A percentile compares a stretch with the other conserved stretches of the same genome.
Conservation (phyloP, 1,140 invertebrate genomes). For the Helicorthomorpha holstii region DNA sequence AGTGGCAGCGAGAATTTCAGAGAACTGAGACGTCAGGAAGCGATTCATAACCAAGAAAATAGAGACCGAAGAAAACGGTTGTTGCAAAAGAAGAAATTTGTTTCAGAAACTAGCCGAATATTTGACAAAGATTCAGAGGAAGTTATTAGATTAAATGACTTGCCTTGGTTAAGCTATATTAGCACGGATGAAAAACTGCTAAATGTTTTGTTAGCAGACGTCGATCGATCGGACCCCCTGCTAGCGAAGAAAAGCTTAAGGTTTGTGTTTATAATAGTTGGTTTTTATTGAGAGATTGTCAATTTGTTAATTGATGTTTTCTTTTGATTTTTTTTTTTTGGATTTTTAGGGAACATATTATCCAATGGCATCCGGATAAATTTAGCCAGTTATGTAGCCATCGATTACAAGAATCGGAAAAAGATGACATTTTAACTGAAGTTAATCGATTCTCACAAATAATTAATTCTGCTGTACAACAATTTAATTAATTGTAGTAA, state of each 20-base stretch:
- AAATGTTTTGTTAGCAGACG: not conserved
- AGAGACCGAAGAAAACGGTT: not conserved
- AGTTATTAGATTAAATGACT: not conserved
- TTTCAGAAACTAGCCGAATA: not conserved
- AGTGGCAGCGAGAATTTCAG: not conserved
- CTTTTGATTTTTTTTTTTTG: not conserved
- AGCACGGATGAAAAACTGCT: not conserved
- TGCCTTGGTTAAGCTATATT: not conserved
- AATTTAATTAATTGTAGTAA: no score
- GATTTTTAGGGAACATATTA: not conserved
- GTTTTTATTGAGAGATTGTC: not conserved
- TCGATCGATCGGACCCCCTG: not conserved
- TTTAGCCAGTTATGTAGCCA: not conserved
- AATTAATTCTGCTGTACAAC: not conserved
- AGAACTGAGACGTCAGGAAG: not conserved
- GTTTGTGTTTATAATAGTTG: not conserved
- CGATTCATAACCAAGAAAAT: not conserved
- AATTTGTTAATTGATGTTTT: not conserved
- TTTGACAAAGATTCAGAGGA: not conserved
- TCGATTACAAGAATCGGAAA: not conserved
- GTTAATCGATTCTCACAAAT: conserved; percentile 1
- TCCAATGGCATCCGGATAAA: conserved; percentile 2
- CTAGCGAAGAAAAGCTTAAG: not conserved
- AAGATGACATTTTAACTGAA: not conserved
- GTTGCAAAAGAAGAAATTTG: not conserved